These are phyloP conservation scores for Branchipolynoe longqiensis DNA, from an alignment of 2,888 invertebrate species.

Conservation along the genomic window DNA sequence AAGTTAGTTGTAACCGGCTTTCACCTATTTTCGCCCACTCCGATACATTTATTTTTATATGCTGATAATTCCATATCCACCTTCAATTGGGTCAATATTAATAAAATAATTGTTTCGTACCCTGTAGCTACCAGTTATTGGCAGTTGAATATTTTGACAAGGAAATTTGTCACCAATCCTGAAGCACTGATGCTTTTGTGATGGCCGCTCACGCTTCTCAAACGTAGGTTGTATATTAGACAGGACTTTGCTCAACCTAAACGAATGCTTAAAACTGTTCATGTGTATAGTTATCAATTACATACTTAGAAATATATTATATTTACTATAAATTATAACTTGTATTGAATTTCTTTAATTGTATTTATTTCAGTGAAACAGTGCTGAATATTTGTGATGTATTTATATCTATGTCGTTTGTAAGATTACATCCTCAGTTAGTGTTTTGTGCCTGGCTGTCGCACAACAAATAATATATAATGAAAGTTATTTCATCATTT, in stretches of 20 bases:
- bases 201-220: neutral
- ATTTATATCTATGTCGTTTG: too few species aligned
- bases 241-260: neutral
- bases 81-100: neutral
- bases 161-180: neutral
- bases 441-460: too few species aligned
- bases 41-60: neutral
- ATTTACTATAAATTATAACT: too few species aligned
- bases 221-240: neutral
- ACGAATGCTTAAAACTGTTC: too few species aligned
- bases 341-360: too few species aligned
- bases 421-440: too few species aligned
- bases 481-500: too few species aligned
- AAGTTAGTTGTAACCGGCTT: neutral
- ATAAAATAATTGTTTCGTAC: neutral
- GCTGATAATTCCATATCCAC: neutral
- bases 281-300: too few species aligned
- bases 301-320: too few species aligned
- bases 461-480: too few species aligned
- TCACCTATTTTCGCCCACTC: constrained; percentile 12
- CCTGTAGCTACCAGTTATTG: neutral
- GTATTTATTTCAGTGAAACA: too few species aligned
- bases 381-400: too few species aligned
- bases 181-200: neutral
- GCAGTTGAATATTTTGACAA: neutral